A percentile compares a stretch with the other conserved stretches of the same genome.
Conservation (phyloP, 1,140 invertebrate genomes). For the Rhagoletis zephyria region DNA sequence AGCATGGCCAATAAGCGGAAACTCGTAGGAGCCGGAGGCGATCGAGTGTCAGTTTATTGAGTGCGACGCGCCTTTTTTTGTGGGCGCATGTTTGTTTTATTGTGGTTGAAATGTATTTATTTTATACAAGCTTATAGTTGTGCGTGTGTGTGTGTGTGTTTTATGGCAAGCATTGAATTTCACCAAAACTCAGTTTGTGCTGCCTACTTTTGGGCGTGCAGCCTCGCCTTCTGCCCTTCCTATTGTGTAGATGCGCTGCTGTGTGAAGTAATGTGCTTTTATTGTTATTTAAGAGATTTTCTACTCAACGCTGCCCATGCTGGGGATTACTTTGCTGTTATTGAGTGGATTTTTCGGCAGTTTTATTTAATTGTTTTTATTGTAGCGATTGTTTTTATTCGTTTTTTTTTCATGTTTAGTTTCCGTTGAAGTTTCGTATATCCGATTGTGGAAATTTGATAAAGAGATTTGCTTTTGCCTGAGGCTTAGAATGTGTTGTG, state of each 20-base stretch:
- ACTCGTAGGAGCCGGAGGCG: background rate
- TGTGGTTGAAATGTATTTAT: conserved; percentile 23
- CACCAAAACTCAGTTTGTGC: background rate
- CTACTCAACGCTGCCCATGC: conserved; percentile 10
- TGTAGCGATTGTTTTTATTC: conserved; percentile 19
- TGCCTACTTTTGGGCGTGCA: conserved; percentile 35
- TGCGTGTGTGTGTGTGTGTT: background rate
- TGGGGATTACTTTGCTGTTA: conserved; percentile 23
- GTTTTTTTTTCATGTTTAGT: background rate
- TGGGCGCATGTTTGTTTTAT: background rate
- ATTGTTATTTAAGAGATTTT: conserved; percentile 53
- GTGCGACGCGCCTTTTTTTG: conserved; percentile 30
- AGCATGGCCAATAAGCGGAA: background rate
- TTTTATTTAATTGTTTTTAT: conserved; percentile 53
- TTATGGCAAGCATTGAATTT: background rate
- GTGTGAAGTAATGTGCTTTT: conserved; percentile 32
- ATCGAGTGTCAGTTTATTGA: conserved; percentile 1
- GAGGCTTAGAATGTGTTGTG: background rate
- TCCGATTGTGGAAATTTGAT: conserved; percentile 41
- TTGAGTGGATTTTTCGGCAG: conserved; percentile 50
- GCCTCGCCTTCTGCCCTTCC: background rate
- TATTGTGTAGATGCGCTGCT: background rate
- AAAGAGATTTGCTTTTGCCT: conserved; percentile 31
- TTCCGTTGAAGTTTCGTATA: background rate
- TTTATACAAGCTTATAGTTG: background rate